Evolutionary conservation across 2,888 invertebrate species (phyloP).

Genomic region (Ashinkailepas kermadecensis): DNA sequence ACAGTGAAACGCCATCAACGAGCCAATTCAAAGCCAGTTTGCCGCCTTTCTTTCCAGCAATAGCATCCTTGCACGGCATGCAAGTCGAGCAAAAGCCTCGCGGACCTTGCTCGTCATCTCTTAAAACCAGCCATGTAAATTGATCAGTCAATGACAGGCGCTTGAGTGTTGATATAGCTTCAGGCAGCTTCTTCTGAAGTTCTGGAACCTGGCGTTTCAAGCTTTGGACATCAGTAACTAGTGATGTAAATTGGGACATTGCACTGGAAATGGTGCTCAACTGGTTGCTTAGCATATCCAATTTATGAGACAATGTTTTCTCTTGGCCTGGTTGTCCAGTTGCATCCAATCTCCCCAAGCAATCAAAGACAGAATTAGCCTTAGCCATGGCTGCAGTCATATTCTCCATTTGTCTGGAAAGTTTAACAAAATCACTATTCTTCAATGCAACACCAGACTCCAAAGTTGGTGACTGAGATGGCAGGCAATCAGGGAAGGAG

Average conservation of each 20-base stretch:
- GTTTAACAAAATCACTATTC: no score
- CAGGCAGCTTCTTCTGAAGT: background rate
- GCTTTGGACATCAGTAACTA: background rate
- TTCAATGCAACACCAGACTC: no score
- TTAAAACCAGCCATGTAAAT: background rate
- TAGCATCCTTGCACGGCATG: background rate
- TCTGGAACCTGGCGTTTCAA: background rate
- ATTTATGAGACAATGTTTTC: no score
- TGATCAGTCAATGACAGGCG: background rate
- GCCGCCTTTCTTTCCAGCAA: background rate
- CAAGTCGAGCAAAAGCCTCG: background rate
- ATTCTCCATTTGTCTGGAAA: no score
- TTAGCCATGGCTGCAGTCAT: no score
- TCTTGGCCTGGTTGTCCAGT: no score
- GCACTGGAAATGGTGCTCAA: background rate
- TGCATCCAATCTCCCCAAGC: no score
- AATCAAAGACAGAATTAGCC: no score
- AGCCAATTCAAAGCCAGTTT: background rate
- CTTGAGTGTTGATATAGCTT: background rate
- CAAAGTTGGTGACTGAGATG: no score
- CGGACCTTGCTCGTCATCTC: background rate
- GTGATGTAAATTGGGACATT: background rate
- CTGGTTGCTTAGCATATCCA: no score
- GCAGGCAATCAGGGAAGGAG: no score
- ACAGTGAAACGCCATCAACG: background rate